These are phyloP conservation scores for Drosophila guanche DNA, from an alignment of 1,140 invertebrate genomes.

Conservation along the genomic window DNA sequence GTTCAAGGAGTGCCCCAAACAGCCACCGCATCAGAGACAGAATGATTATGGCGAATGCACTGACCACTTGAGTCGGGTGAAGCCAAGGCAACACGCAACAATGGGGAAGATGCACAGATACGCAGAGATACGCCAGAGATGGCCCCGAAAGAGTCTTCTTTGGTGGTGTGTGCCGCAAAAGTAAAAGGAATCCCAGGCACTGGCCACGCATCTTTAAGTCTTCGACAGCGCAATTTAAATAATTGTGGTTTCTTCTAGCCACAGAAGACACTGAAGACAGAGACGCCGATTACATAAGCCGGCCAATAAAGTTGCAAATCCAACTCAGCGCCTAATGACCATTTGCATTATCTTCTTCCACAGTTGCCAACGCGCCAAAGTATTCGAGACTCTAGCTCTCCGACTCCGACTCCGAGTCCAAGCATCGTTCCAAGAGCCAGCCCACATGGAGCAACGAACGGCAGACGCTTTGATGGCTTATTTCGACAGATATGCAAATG, in stretches of 20 bases:
- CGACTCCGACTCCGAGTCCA: too few relatives aligned
- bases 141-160: conserved; percentile 30
- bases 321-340: conserved; percentile 67
- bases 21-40: neutral
- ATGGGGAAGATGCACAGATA: conserved; percentile 40
- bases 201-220: conserved; percentile 30
- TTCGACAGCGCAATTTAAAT: conserved; percentile 68
- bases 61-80: conserved; percentile 13
- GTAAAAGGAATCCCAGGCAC: conserved; percentile 59
- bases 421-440: too few relatives aligned
- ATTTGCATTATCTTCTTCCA: conserved; percentile 71
- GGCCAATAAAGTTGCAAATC: conserved; percentile 36
- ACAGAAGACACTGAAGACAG: neutral
- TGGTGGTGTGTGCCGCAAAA: conserved; percentile 39
- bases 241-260: conserved; percentile 77
- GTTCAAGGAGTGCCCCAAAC: neutral
- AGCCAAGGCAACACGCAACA: conserved; percentile 32
- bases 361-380: conserved; percentile 60
- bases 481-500: conserved; percentile 77
- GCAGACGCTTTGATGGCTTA: conserved; percentile 59
- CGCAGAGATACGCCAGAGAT: conserved; percentile 14
- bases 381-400: conserved; percentile 27
- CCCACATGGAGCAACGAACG: neutral
- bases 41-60: conserved; percentile 3
- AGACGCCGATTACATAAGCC: conserved; percentile 53